These are phyloP conservation scores for Redunca redunca DNA, from an alignment of 2,113 vertebrate species.

Conservation along the genomic window DNA sequence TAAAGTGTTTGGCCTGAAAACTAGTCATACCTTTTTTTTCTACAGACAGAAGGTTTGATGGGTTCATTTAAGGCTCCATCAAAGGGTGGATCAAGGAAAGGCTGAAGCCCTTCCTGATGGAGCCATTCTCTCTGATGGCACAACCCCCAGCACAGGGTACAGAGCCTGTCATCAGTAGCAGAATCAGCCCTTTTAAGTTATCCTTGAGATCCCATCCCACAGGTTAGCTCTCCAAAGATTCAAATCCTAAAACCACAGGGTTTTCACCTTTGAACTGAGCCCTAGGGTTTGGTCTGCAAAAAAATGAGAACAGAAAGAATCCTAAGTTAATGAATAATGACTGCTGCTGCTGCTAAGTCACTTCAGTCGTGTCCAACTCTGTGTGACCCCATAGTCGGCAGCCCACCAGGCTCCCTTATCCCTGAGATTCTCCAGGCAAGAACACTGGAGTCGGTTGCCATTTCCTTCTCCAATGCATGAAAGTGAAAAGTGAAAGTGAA, in stretches of 20 bases:
- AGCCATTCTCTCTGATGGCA: not conserved
- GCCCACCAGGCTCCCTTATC: too few relatives aligned
- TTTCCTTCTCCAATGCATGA: too few relatives aligned
- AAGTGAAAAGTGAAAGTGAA: too few relatives aligned
- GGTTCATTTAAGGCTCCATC: accelerated
- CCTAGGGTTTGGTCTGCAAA: not conserved
- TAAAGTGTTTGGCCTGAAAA: not conserved
- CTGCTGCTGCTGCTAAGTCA: too few relatives aligned
- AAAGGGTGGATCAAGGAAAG: not conserved
- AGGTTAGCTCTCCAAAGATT: not conserved
- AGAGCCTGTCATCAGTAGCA: not conserved
- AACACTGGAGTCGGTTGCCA: too few relatives aligned
- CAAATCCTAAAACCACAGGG: not conserved
- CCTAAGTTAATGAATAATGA: not conserved
- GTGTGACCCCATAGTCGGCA: too few relatives aligned
- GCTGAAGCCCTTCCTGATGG: not conserved
- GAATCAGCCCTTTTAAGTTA: not conserved
- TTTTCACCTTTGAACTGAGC: not conserved
- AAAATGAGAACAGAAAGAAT: not conserved
- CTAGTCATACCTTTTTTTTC: not conserved
- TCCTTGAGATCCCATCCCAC: not conserved
- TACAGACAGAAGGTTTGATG: not conserved
- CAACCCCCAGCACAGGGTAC: accelerated
- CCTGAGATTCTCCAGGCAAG: too few relatives aligned
- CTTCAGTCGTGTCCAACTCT: too few relatives aligned